Base-by-base conservation (phyloP, 2,113 vertebrate species). In the Butorides virescens region DNA sequence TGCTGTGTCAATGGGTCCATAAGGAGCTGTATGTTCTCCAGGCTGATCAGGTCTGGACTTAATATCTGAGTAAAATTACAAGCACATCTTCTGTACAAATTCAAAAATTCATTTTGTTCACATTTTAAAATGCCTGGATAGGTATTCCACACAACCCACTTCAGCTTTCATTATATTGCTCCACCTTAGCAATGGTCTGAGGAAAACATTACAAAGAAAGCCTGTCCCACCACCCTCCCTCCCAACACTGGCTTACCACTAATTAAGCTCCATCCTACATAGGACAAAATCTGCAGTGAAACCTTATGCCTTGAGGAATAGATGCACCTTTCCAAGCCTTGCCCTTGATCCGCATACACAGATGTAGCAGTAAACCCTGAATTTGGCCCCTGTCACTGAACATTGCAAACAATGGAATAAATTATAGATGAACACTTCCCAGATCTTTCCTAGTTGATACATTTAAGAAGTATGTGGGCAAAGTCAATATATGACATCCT, bases 201-300 rank as follows among this genome's bases (percentile, higher is more conserved):
- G 25, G 47, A 76, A 66, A 73, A 32, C 12, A 53, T 46, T 21
- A 50, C 5, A 34, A 82, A 42, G 8, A 15, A 37, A 59, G 1
- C 11, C 16, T 47, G 27, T 22, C 8, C 5, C 13, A 6, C 4
- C 7, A 46, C 18, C 9, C 13, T 15, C 7, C 30, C 17, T 13
- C 6, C 21, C 27, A 52, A 3, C 15, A 15, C 13, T 49, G 18
- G 2, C 6, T 61, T 71, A 27, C 11, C 15, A 6, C 15, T 68
- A 56, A 63, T 36, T 30, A 55, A 46, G 4, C 1, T 0, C 17
- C 13, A 44, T 25, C 34, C 34, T 22, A 13, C 2, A 5, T 0
- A 49, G 7, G 52, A 44, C 12, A 86, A 58, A 58, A 34, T 75
- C 58, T 76, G 23, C 23, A 74, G 42, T 58, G 16, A 74, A 62